Conservation (phyloP, 2,888 invertebrate genomes). For the Limnephilus auricula region DNA sequence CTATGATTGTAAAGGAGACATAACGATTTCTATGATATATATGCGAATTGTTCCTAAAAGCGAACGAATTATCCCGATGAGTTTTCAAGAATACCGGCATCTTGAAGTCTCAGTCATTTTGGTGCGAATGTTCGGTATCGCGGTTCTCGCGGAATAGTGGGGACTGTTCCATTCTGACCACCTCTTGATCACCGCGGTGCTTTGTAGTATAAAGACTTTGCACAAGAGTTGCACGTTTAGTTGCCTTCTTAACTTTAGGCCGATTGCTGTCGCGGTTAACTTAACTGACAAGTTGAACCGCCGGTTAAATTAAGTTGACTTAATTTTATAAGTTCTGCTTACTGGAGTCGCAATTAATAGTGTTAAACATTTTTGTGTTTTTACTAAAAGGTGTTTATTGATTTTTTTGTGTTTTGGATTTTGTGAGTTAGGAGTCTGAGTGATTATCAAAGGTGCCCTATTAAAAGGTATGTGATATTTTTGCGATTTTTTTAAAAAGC, state of each 20-base stretch:
- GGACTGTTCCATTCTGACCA: not conserved
- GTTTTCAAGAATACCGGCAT: not conserved
- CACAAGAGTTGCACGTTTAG: not conserved
- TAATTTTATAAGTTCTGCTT: not conserved
- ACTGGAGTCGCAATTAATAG: not conserved
- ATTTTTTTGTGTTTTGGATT: conserved; percentile 2
- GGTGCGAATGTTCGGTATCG: not conserved
- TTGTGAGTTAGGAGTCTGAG: not conserved
- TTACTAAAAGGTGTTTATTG: not conserved
- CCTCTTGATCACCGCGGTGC: not conserved
- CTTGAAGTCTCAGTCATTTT: not conserved
- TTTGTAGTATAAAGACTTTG: not conserved
- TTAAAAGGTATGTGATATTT: not conserved
- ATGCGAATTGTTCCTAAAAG: too few species aligned
- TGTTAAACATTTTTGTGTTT: not conserved
- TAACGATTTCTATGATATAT: too few species aligned
- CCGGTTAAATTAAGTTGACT: not conserved
- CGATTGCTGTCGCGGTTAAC: conserved; percentile 2
- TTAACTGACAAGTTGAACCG: not conserved
- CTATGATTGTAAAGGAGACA: too few species aligned
- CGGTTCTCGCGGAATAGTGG: not conserved
- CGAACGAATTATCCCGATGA: too few species aligned
- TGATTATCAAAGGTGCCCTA: not conserved
- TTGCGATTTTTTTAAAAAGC: too few species aligned
- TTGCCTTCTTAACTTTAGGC: not conserved